These are phyloP conservation scores for Manis pentadactyla DNA, from an alignment of 2,797 vertebrate species.

Conservation along the genomic window DNA sequence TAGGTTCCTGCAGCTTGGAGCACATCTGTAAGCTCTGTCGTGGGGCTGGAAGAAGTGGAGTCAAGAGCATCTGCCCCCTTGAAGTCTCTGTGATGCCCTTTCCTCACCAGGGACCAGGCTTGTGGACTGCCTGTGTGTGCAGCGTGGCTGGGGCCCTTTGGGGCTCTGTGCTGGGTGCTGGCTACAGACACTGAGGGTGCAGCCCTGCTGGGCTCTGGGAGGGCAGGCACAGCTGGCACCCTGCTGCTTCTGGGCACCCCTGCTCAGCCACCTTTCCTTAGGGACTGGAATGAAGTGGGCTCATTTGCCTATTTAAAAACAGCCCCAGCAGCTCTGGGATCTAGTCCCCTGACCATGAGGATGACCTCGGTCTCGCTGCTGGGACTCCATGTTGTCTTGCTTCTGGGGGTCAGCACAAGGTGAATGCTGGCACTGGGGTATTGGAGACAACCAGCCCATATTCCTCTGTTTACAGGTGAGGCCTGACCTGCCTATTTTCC, in stretches of 20 bases:
- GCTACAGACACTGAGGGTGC: accelerated
- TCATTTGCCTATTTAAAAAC: constrained; percentile 84
- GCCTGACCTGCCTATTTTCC: neutral
- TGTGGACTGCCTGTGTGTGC: neutral
- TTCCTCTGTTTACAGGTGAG: neutral
- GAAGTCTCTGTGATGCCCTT: neutral
- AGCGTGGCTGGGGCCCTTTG: neutral
- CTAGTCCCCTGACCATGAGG: constrained; percentile 59
- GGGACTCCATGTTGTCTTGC: neutral
- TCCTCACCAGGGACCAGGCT: neutral
- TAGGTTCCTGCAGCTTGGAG: neutral
- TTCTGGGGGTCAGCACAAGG: neutral
- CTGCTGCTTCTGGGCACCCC: accelerated
- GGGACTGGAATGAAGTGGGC: constrained; percentile 56
- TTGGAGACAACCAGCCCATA: neutral
- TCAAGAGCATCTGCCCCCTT: neutral
- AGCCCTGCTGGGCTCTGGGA: accelerated
- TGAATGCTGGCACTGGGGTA: neutral
- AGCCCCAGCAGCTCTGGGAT: constrained; percentile 78
- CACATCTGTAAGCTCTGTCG: neutral
- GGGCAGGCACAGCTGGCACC: accelerated
- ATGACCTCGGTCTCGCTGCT: neutral
- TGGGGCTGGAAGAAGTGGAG: neutral
- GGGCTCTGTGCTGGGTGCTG: accelerated
- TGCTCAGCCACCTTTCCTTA: constrained; percentile 26